Conservation (phyloP, 2,797 vertebrate species). For the Lepilemur septentrionalis region DNA sequence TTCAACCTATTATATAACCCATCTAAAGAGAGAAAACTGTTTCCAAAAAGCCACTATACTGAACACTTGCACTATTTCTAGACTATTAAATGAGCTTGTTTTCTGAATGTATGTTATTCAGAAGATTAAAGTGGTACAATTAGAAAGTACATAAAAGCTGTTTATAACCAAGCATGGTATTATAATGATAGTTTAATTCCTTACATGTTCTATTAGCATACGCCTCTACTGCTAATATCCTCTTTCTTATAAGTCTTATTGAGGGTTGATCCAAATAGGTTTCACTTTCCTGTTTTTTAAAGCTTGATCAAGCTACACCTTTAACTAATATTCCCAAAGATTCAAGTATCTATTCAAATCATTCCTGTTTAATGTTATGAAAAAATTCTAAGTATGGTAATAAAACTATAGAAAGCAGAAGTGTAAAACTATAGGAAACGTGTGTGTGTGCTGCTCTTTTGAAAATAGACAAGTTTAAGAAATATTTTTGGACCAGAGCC, state of each 20-base stretch:
- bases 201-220: background rate
- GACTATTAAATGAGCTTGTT: background rate
- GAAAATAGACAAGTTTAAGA: background rate
- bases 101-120: background rate
- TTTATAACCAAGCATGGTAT: background rate
- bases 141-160: background rate
- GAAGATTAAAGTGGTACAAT: background rate
- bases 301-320: background rate
- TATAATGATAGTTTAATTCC: background rate
- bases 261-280: background rate
- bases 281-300: slow-evolving; percentile 16
- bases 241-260: background rate
- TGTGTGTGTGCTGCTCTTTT: background rate
- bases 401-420: background rate
- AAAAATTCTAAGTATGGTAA: background rate
- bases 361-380: background rate
- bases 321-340: slow-evolving; percentile 17
- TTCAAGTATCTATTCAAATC: background rate
- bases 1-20: background rate
- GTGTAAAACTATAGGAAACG: background rate
- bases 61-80: background rate
- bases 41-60: background rate
- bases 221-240: background rate
- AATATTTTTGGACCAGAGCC: slow-evolving; percentile 5
- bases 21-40: background rate